Base-by-base conservation (phyloP, 2,113 vertebrate genomes). In the Todiramphus saurophagus region DNA sequence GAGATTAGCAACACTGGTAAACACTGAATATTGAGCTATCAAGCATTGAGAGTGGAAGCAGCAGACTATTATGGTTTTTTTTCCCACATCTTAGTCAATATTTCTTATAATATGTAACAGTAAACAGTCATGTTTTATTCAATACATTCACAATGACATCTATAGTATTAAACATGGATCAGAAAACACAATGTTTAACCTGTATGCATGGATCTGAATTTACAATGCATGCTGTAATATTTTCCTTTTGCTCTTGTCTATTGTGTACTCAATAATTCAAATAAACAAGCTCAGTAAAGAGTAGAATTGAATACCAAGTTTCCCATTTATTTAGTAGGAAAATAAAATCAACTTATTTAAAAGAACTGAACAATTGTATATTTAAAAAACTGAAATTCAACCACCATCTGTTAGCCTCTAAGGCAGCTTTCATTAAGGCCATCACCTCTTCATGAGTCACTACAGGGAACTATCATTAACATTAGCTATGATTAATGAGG, bases 401-500 rank as follows among this genome's bases (percentile, higher is more conserved):
- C 69, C 37, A 95, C 92, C 97, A 97, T 97, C 97, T 97, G 96
- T 96, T 96, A 96, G 82, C 87, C 94, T 94, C 67, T 85, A 89
- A 97, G 95, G 95, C 96, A 95, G 94, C 70, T 95, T 96, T 96
- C 94, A 96, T 94, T 96, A 95, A 93, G 96, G 96, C 93, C 92
- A 87, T 96, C 96, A 97, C 94, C 97, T 94, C 96, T 97, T 97
- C 89, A 93, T 87, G 85, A 97, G 94, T 89, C 96, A 93, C 97
- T 81, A 94, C 91, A 67, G 96, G 97, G 96, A 96, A 91, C 94
- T 96, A 96, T 97, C 96, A 96, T 96, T 95, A 97, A 96, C 97
- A 94, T 97, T 97, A 96, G 94, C 90, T 95, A 93, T 97, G 97
- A 97, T 97, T 97, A 96, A 97, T 96, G 95, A 96, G 93, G 93